Evolutionary conservation across 2,888 invertebrate genomes (phyloP), one percentile per base, ranked within the genome.

Genomic region (Drosophila aldrichi): DNA sequence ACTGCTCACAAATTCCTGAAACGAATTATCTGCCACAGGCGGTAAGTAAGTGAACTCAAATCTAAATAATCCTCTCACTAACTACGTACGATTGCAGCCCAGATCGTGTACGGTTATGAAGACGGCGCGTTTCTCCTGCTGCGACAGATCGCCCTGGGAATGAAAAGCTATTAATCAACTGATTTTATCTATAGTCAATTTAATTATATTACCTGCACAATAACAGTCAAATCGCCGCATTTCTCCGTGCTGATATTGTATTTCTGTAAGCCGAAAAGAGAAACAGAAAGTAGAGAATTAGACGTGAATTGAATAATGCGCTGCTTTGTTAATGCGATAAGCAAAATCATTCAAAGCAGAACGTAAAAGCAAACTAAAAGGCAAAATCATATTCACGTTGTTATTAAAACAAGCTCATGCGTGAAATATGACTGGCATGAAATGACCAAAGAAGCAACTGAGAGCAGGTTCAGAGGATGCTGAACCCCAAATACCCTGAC

Each of bases 91-190:
- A 91, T 96, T 96, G 89, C 96, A 96, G 90, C 97, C 97, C 89
- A 98, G 94, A 92, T 98, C 97, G 93, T 98, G 97, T 0, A 97
- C 97, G 36, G 97, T 98, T 61, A 98, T 93, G 91, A 98, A 97
- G 78, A 97, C 95, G 70, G 97, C 97, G 92, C 96, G 94, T 91
- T 96, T 96, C 87, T 96, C 96, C 89, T 96, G 95, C 90, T 96
- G 96, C 79, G 95, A 95, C 83, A 97, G 92, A 93, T 96, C 96
- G 67, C 97, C 97, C 97, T 97, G 94, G 22, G 94, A 63, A 59
- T 25, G 3, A 22, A 60, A 60, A 18, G 1, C 1, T 29, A 56
- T 32, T n/a, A 29, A 22, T 44, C 5, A 4, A 6, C 34, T 20
- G 10, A 12, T 34, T 10, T 9, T 34, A 14, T 9, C 1, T 5